These are phyloP conservation scores for Xanthostigma xanthostigma DNA, from an alignment of 2,888 invertebrate genomes.

Conservation along the genomic window DNA sequence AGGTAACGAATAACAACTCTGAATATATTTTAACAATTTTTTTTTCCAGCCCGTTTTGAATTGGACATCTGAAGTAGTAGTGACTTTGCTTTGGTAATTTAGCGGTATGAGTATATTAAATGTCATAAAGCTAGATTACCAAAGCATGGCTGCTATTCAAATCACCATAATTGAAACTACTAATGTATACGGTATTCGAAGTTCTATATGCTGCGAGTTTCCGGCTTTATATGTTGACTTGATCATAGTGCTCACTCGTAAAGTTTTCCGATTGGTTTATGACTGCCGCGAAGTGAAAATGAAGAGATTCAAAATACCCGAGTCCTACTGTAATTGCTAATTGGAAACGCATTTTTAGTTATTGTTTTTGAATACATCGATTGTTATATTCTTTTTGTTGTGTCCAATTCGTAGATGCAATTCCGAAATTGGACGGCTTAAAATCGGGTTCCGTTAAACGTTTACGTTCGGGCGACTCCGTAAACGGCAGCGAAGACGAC, in stretches of 20 bases:
- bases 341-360: slow-evolving; percentile 15
- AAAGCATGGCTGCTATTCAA: slow-evolving; percentile 50
- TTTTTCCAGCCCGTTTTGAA: too few relatives aligned
- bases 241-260: too few relatives aligned
- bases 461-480: slow-evolving; percentile 23
- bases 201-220: too few relatives aligned
- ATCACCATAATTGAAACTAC: not conserved
- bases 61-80: slow-evolving; percentile 5
- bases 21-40: too few relatives aligned
- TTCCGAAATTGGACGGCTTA: slow-evolving; percentile 23
- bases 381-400: slow-evolving; percentile 1
- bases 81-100: slow-evolving; percentile 75
- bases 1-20: too few relatives aligned
- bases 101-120: slow-evolving; percentile 63
- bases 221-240: too few relatives aligned
- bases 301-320: too few relatives aligned
- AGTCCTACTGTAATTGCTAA: too few relatives aligned
- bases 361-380: slow-evolving; percentile 3
- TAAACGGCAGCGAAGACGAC: slow-evolving; percentile 19
- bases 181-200: not conserved
- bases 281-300: too few relatives aligned
- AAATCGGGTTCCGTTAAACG: slow-evolving; percentile 27
- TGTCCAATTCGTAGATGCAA: slow-evolving; percentile 17
- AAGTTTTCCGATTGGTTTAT: too few relatives aligned
- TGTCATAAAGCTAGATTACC: slow-evolving; percentile 92